These are phyloP conservation scores for Sminthurinus signatus DNA, from an alignment of 1,140 invertebrate species.

Conservation along the genomic window DNA sequence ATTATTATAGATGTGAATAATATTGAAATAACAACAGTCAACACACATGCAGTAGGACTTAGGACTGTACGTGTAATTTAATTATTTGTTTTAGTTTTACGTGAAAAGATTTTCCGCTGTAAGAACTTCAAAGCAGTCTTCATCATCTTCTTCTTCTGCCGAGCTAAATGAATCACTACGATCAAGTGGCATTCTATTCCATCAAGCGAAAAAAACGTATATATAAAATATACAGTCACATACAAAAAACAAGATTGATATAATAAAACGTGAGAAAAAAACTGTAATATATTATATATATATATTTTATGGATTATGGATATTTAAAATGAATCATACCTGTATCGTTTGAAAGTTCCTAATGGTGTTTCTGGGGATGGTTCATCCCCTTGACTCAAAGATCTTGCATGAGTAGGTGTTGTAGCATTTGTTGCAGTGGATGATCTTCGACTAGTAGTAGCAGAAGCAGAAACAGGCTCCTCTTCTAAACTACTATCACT, in stretches of 20 bases:
- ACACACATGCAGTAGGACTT: no score
- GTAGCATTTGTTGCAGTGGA: slow-evolving; percentile 10
- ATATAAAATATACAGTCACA: no score
- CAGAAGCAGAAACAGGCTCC: slow-evolving; percentile 17
- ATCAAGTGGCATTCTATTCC: slow-evolving; percentile 48
- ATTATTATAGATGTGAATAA: no score
- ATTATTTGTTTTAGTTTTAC: no score
- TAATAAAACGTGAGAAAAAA: no score
- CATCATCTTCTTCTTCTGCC: slow-evolving; percentile 57
- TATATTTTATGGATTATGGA: no score
- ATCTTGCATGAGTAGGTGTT: slow-evolving; percentile 23
- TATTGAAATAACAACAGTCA: no score
- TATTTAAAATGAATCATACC: slow-evolving; percentile 16
- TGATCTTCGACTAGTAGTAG: slow-evolving; percentile 13
- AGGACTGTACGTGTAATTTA: no score
- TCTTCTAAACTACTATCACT: slow-evolving; percentile 34
- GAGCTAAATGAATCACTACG: slow-evolving; percentile 74
- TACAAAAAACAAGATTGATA: no score
- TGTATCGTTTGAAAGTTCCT: slow-evolving; percentile 32
- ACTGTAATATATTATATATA: no score
- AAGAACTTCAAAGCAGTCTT: slow-evolving; percentile 80
- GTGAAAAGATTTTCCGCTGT: slow-evolving; percentile 86
- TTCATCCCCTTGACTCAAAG: slow-evolving; percentile 36
- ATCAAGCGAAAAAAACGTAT: no score
- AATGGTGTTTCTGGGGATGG: slow-evolving; percentile 17